These are phyloP conservation scores for Chondrilla cf. caribensis DNA, from an alignment of 37 sponge, comb jelly and placozoan genomes.

Conservation along the genomic window DNA sequence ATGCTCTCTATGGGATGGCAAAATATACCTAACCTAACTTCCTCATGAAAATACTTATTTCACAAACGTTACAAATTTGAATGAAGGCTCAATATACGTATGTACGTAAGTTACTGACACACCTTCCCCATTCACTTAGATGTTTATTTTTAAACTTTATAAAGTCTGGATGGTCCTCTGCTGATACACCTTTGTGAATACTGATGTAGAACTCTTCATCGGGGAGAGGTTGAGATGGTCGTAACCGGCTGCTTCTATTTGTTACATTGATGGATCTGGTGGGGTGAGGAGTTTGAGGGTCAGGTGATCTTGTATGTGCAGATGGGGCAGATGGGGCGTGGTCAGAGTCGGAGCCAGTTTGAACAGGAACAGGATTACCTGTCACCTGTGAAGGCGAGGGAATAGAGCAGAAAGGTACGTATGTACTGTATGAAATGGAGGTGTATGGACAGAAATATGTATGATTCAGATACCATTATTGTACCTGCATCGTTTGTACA, in stretches of 20 bases:
- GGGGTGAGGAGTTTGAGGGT: background rate
- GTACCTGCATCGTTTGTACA: no score
- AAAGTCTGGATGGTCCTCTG: constrained; percentile 30
- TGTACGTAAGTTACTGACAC: constrained; percentile 16
- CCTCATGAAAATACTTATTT: no score
- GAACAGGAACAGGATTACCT: background rate
- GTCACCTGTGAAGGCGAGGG: background rate
- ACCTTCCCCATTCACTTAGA: constrained; percentile 26
- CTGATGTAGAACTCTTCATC: background rate
- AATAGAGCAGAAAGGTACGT: background rate
- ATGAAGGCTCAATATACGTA: no score
- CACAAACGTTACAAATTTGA: no score
- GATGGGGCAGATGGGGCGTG: background rate
- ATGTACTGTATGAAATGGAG: no score
- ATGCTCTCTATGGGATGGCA: no score
- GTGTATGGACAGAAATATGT: no score
- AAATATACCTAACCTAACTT: no score
- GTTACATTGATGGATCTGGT: no score
- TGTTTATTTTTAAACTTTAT: constrained; percentile 13
- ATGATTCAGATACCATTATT: no score
- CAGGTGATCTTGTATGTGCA: background rate
- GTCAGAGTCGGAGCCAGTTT: background rate
- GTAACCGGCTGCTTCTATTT: no score
- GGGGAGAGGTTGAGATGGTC: background rate
- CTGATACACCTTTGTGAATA: background rate